phyloP scores from a whole-genome alignment of 2,888 invertebrate species.

The Nysson spinosus region DNA sequence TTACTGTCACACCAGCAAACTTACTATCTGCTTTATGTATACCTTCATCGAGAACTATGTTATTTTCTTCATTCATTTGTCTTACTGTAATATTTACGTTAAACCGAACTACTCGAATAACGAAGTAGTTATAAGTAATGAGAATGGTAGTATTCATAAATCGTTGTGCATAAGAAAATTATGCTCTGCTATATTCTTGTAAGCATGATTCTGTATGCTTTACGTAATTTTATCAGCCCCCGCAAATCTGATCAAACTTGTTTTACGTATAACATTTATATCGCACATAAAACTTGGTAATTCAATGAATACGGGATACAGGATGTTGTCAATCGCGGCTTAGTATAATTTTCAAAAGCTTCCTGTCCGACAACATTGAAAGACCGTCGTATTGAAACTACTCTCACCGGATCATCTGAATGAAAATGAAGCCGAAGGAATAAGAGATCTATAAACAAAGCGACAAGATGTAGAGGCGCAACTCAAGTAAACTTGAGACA shows the following conservation, averaged over 20 bases:
- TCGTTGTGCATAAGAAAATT: too few species aligned
- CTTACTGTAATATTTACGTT: too few species aligned
- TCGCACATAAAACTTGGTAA: neutral
- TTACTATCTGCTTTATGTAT: too few species aligned
- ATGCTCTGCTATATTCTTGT: too few species aligned
- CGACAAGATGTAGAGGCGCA: neutral
- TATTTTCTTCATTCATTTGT: too few species aligned
- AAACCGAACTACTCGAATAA: too few species aligned
- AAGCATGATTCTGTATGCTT: too few species aligned
- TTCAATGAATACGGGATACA: neutral
- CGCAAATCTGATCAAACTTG: neutral
- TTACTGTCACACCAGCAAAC: too few species aligned
- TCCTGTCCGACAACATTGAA: neutral
- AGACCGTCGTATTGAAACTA: neutral
- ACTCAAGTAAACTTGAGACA: neutral
- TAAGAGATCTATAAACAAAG: neutral
- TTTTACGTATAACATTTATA: neutral
- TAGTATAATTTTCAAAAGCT: conserved; percentile 1
- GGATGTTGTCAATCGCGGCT: neutral
- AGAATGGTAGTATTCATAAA: too few species aligned
- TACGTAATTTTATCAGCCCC: neutral
- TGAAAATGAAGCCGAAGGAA: neutral
- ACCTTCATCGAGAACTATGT: too few species aligned
- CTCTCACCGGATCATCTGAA: neutral
- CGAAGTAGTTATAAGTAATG: too few species aligned